These are phyloP conservation scores for Linnaemya tessellans DNA, from an alignment of 2,888 invertebrate species.

Conservation along the genomic window DNA sequence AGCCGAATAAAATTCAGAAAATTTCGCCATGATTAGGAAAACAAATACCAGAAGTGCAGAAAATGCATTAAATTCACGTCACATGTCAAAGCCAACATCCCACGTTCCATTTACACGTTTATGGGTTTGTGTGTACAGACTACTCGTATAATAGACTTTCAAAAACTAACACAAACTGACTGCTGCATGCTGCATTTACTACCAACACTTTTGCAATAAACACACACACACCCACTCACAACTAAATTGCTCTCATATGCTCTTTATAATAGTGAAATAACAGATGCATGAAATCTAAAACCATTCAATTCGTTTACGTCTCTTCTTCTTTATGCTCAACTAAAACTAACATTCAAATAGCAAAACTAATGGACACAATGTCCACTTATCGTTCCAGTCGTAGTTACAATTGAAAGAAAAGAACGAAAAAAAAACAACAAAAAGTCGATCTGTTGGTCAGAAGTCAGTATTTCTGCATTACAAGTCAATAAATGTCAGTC, in stretches of 20 bases:
- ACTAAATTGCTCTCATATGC: not conserved
- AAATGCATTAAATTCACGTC: slow-evolving; percentile 60
- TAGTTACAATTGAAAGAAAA: not conserved
- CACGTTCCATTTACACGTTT: slow-evolving; percentile 45
- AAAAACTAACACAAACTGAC: slow-evolving; percentile 33
- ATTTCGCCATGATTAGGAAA: slow-evolving; percentile 22
- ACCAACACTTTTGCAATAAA: not conserved
- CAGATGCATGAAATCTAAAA: slow-evolving; percentile 10
- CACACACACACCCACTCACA: not conserved
- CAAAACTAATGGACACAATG: slow-evolving; percentile 20
- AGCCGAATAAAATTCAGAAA: slow-evolving; percentile 27
- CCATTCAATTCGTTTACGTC: not conserved
- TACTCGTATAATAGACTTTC: not conserved
- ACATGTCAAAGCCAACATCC: slow-evolving; percentile 57
- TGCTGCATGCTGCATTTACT: slow-evolving; percentile 27
- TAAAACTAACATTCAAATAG: not conserved
- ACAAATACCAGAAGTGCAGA: slow-evolving; percentile 1
- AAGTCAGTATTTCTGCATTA: not conserved
- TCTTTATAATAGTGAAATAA: slow-evolving; percentile 15
- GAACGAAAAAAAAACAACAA: not conserved
- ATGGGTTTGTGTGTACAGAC: too few species aligned
- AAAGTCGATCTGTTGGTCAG: not conserved
- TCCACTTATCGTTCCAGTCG: slow-evolving; percentile 3
- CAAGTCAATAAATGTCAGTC: slow-evolving; percentile 43
- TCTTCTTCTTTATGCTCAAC: not conserved